Evolutionary conservation across 2,888 invertebrate species (phyloP).

Genomic region (Acanthococcus lagerstroemiae): DNA sequence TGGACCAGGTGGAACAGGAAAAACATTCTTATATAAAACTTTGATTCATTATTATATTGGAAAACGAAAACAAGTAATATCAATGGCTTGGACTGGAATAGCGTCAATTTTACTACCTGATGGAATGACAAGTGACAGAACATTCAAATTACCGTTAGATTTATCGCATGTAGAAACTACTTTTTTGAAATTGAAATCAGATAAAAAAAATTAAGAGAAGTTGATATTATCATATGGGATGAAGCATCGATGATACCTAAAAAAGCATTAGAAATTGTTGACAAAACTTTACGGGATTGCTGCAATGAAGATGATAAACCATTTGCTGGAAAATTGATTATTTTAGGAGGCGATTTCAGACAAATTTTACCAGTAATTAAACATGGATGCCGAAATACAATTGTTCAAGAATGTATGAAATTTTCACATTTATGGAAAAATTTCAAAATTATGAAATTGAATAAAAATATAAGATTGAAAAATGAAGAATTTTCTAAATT

Average conservation of each 20-base stretch:
- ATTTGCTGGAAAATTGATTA: slow-evolving; percentile 30
- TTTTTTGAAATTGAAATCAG: background rate
- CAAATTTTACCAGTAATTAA: slow-evolving; percentile 28
- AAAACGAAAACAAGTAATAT: slow-evolving; percentile 25
- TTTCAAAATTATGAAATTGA: slow-evolving; percentile 24
- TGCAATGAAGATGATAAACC: slow-evolving; percentile 11
- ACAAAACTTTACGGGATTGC: slow-evolving; percentile 12
- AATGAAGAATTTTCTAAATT: slow-evolving; percentile 14
- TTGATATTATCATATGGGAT: slow-evolving; percentile 31
- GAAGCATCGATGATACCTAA: slow-evolving; percentile 29
- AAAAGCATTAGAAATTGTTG: slow-evolving; percentile 19
- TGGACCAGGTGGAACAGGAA: slow-evolving; percentile 41
- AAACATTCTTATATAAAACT: slow-evolving; percentile 39
- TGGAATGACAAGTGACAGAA: slow-evolving; percentile 33
- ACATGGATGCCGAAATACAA: slow-evolving; percentile 4
- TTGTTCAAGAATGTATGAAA: slow-evolving; percentile 18
- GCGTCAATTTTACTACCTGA: slow-evolving; percentile 37
- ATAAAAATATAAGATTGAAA: slow-evolving; percentile 30
- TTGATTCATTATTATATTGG: slow-evolving; percentile 18
- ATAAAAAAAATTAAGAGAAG: slow-evolving; percentile 3
- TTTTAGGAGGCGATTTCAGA: slow-evolving; percentile 23
- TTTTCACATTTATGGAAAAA: slow-evolving; percentile 26
- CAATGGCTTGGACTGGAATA: slow-evolving; percentile 37
- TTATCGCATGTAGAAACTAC: slow-evolving; percentile 9
- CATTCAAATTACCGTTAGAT: slow-evolving; percentile 26